Conservation (phyloP, 2,888 invertebrate species). For the Coenonympha glycerion region DNA sequence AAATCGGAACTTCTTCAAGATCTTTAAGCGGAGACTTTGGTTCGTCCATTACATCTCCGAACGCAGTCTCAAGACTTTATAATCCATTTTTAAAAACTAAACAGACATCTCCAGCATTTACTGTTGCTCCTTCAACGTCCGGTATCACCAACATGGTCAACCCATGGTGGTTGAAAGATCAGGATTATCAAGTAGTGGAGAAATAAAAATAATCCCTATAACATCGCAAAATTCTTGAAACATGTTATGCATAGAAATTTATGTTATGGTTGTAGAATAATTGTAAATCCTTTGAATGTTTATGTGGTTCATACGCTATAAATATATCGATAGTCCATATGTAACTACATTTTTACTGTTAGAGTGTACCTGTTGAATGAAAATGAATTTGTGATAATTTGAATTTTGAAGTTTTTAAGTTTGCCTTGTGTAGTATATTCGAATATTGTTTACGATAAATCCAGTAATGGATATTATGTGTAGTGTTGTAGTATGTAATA, state of each 20-base stretch:
- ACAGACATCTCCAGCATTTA: slow-evolving; percentile 26
- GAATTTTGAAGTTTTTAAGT: slow-evolving; percentile 6
- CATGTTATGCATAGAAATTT: slow-evolving; percentile 23
- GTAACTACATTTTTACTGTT: slow-evolving; percentile 20
- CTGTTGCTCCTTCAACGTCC: slow-evolving; percentile 22
- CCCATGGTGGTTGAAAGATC: slow-evolving; percentile 43
- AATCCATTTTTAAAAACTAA: slow-evolving; percentile 39
- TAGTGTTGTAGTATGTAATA: too few species aligned
- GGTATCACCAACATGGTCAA: slow-evolving; percentile 21
- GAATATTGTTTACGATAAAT: too few species aligned
- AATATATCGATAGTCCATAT: slow-evolving; percentile 25
- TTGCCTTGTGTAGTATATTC: neutral
- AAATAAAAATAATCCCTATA: too few species aligned
- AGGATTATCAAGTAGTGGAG: slow-evolving; percentile 33
- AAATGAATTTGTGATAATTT: slow-evolving; percentile 6
- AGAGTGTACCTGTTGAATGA: neutral
- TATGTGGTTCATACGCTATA: slow-evolving; percentile 30
- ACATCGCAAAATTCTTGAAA: slow-evolving; percentile 2
- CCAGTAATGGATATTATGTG: too few species aligned
- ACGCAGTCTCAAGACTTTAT: slow-evolving; percentile 34
- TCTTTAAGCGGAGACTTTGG: too few species aligned
- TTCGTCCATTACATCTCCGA: slow-evolving; percentile 25
- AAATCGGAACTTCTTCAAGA: too few species aligned
- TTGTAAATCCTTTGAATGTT: neutral
- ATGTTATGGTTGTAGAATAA: slow-evolving; percentile 28